A percentile compares a stretch with the other conserved stretches of the same genome.
These are phyloP conservation scores for Tipula helvola DNA, from an alignment of 2,888 invertebrate species.

Conservation along the genomic window DNA sequence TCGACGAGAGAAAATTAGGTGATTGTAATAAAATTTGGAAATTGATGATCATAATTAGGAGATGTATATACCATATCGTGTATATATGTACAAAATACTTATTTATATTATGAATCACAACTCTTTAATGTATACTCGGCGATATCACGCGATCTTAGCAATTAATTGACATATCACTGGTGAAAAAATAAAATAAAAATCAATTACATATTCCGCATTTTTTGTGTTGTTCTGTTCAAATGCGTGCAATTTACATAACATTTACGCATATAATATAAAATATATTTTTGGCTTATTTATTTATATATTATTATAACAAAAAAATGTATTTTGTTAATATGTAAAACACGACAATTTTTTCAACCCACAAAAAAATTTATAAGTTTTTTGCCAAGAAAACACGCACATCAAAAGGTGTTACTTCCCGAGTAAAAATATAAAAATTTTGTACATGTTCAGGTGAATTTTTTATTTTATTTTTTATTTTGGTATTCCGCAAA, in stretches of 20 bases:
- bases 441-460: neutral
- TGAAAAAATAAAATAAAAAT: neutral
- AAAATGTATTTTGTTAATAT: neutral
- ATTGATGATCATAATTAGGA: neutral
- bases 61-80: neutral
- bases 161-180: slow-evolving; percentile 4
- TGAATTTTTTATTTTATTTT: neutral
- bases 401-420: slow-evolving; percentile 10
- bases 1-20: neutral
- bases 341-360: slow-evolving; percentile 4
- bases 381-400: slow-evolving; percentile 5
- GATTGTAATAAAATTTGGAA: neutral
- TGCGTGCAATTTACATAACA: slow-evolving; percentile 9
- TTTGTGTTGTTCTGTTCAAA: neutral
- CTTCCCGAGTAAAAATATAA: slow-evolving; percentile 8
- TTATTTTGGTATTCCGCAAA: neutral
- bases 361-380: neutral
- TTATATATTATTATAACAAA: neutral
- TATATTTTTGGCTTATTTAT: neutral
- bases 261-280: neutral
- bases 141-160: neutral
- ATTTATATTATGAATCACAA: neutral
- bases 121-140: neutral
- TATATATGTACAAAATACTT: neutral
- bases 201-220: neutral